Evolutionary conservation across 2,113 vertebrate species (phyloP).

Genomic region (Uria lomvia): DNA sequence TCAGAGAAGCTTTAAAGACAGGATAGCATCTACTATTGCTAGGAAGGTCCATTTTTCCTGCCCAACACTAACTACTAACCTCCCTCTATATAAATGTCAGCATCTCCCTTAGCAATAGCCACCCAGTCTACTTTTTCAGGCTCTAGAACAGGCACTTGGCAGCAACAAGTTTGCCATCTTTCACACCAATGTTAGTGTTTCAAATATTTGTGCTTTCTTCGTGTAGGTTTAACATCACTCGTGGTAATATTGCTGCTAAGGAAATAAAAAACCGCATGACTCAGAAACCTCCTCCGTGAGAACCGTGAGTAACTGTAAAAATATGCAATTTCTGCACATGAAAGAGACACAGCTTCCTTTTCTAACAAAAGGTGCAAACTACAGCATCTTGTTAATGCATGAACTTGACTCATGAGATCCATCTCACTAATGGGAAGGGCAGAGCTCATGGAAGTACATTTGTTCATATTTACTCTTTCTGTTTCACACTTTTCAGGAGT

Average conservation of each 20-base stretch:
- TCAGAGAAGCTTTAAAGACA: not conserved
- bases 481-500: not conserved
- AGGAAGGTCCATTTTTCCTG: not conserved
- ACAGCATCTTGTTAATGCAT: not conserved
- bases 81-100: not conserved
- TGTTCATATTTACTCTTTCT: not conserved
- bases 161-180: not conserved
- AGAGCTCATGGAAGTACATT: not conserved
- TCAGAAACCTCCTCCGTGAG: not conserved
- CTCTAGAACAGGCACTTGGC: not conserved
- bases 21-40: not conserved
- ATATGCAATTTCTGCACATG: not conserved
- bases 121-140: not conserved
- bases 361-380: not conserved
- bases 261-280: not conserved
- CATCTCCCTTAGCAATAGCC: not conserved
- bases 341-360: not conserved
- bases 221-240: not conserved
- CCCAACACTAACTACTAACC: not conserved
- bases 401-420: not conserved
- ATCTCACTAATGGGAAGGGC: not conserved
- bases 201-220: slow-evolving; percentile 2
- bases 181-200: not conserved
- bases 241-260: not conserved
- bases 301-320: not conserved